Evolutionary conservation across 2,113 vertebrate species (phyloP).

Genomic region (Psilopsiagon aurifrons): DNA sequence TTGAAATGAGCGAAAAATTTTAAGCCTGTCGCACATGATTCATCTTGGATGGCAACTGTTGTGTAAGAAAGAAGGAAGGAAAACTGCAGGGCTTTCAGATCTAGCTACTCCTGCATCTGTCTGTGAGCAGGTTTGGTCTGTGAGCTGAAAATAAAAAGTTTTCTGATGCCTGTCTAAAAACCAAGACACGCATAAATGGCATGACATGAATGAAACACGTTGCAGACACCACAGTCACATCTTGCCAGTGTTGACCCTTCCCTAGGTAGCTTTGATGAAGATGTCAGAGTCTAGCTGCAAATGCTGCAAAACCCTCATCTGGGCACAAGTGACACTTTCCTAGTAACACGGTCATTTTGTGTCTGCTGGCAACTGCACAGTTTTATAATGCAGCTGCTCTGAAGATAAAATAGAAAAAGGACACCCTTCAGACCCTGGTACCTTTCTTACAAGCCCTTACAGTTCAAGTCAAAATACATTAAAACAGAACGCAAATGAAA

Average conservation of each 20-base stretch:
- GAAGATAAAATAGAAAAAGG: background rate
- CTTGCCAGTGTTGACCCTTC: background rate
- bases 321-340: background rate
- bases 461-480: background rate
- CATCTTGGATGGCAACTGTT: background rate
- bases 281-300: background rate
- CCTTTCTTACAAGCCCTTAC: background rate
- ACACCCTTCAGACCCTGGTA: background rate
- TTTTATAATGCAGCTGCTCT: background rate
- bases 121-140: background rate
- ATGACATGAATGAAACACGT: fast-evolving
- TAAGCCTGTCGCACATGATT: background rate
- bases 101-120: background rate
- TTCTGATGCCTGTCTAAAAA: background rate
- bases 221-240: background rate
- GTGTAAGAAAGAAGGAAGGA: background rate
- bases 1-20: background rate
- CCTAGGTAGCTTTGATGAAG: background rate
- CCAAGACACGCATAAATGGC: background rate
- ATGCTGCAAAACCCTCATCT: background rate
- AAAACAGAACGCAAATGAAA: background rate
- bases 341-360: background rate
- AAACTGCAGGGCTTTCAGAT: background rate
- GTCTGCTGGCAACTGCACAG: fast-evolving
- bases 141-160: background rate